These are phyloP conservation scores for Drosophila setosimentum DNA, from an alignment of 2,888 invertebrate species.

Conservation along the genomic window DNA sequence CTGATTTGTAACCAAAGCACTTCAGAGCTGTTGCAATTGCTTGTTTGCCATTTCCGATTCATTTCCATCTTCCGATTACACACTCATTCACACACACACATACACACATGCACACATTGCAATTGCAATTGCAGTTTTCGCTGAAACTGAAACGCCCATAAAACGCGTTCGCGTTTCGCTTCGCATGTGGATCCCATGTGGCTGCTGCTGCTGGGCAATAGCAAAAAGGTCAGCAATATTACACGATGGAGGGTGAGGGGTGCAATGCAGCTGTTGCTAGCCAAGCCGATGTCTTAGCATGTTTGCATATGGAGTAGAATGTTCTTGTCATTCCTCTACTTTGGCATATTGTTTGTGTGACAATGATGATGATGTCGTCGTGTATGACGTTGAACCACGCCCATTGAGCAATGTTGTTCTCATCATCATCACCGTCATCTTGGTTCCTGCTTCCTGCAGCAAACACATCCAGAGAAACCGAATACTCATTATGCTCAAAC, in stretches of 20 bases:
- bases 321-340: slow-evolving; percentile 56
- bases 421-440: slow-evolving; percentile 26
- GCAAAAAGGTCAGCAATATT: slow-evolving; percentile 11
- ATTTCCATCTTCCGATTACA: slow-evolving; percentile 46
- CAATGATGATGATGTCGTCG: slow-evolving; percentile 4
- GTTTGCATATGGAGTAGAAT: slow-evolving; percentile 59
- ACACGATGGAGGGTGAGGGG: neutral
- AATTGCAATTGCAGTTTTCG: slow-evolving; percentile 58
- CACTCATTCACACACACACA: slow-evolving; percentile 28
- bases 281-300: slow-evolving; percentile 26
- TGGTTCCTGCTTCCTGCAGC: slow-evolving; percentile 26
- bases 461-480: slow-evolving; percentile 34
- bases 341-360: slow-evolving; percentile 37
- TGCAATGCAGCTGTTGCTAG: slow-evolving; percentile 15
- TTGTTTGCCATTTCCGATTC: slow-evolving; percentile 56
- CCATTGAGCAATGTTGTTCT: slow-evolving; percentile 24
- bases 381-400: slow-evolving; percentile 16
- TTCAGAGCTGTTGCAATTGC: slow-evolving; percentile 36
- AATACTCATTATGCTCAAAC: slow-evolving; percentile 61
- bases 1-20: slow-evolving; percentile 11
- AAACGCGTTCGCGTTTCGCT: slow-evolving; percentile 48
- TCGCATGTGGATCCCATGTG: slow-evolving; percentile 21
- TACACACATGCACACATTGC: slow-evolving; percentile 16
- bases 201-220: slow-evolving; percentile 7
- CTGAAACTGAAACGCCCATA: slow-evolving; percentile 55